Evolutionary conservation across 2,113 vertebrate genomes (phyloP), one percentile per base, ranked within the genome.

Genomic region (Muscicapa adusta): DNA sequence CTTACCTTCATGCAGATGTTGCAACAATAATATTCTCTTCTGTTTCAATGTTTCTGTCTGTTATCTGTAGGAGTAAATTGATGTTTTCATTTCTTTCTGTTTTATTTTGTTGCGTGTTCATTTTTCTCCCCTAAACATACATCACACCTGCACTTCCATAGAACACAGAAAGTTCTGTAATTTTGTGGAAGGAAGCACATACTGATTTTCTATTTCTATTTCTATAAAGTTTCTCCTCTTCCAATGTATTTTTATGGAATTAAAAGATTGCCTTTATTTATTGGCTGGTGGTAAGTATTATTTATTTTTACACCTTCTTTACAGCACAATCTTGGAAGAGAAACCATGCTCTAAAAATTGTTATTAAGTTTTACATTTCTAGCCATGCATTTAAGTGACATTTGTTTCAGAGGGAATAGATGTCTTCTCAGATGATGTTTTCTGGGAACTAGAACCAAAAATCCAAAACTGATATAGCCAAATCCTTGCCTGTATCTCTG

Each of bases 281-380:
- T 85, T 67, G 67, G 3, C 33, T 67, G 71, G 47, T 56, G 16
- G 50, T 79, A 88, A 82, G 60, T 65, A 82, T 42, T 58, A 71
- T 51, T 79, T 92, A 36, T 85, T 95, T 94, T 92, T 76, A 73
- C 66, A 65, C 56, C 82, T 96, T 94, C 95, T 96, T 95, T 86
- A 84, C 58, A 93, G 82, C 60, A 82, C 34, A 65, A 12, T 91
- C 85, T 89, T 97, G 85, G 84, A 97, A 96, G 89, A 94, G 89
- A 93, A 96, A 91, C 89, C 58, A 84, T 67, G 89, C 68, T 93
- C 72, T 95, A 88, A 97, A 88, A 80, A 10, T 72, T 92, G 78
- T 67, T 86, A 78, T 68, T 72, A 95, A 94, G 65, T 61, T 94
- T 91, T 91, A 62, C 78, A 92, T 87, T 96, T 97, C 88, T 91